Evolutionary conservation across 2,113 vertebrate species (phyloP).

Genomic region (Sorex araneus): DNA sequence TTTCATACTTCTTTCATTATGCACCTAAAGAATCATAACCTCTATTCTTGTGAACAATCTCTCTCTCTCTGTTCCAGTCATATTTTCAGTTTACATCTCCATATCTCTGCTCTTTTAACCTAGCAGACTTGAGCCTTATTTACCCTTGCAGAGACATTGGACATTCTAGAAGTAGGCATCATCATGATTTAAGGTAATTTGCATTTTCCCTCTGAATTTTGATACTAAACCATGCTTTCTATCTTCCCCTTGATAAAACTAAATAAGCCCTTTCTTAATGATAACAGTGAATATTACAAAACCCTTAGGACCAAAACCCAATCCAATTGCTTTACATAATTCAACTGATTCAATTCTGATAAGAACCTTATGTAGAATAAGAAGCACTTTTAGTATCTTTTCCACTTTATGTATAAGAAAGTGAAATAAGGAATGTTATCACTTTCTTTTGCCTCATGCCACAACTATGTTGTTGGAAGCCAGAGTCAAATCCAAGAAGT

Average conservation of each 20-base stretch:
- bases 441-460: not conserved
- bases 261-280: not conserved
- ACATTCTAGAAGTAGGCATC: not conserved
- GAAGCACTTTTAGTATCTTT: not conserved
- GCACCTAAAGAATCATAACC: not conserved
- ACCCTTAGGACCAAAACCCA: not conserved
- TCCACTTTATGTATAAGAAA: not conserved
- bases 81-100: not conserved
- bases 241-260: not conserved
- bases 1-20: not conserved
- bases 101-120: not conserved
- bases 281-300: not conserved
- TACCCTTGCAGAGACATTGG: not conserved
- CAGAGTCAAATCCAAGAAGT: not conserved
- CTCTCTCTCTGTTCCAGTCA: not conserved
- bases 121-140: not conserved
- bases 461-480: not conserved
- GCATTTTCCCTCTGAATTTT: not conserved
- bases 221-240: not conserved
- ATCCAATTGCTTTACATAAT: not conserved
- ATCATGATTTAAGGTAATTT: no score
- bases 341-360: not conserved
- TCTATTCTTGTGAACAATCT: not conserved
- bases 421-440: not conserved
- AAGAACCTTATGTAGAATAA: not conserved